Percentiles rank a stretch among this genome's conserved stretches.
Evolutionary conservation across 2,797 vertebrate genomes (phyloP).

Genomic region (Gymnothorax reevesii): DNA sequence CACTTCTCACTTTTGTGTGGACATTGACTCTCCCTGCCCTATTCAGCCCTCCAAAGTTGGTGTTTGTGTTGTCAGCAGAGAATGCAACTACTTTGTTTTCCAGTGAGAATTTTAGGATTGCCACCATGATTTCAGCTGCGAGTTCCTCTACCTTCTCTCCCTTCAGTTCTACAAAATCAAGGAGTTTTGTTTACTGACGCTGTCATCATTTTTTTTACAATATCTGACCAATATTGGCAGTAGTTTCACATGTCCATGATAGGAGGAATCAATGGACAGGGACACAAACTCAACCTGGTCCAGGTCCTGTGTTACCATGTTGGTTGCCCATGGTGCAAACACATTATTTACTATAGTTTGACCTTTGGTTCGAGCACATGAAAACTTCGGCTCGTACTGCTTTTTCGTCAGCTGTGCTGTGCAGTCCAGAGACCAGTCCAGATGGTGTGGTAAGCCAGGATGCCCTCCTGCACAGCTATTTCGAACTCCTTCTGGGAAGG

Average conservation of each 20-base stretch:
- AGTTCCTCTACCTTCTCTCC: too few species aligned
- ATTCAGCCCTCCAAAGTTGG: too few species aligned
- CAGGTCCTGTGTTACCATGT: neutral
- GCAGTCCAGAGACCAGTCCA: conserved; percentile 21
- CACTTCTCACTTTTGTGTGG: too few species aligned
- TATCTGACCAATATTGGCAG: neutral
- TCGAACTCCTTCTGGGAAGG: neutral
- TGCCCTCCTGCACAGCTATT: neutral
- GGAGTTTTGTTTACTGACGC: too few species aligned
- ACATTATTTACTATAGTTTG: conserved; percentile 19
- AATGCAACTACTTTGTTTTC: too few species aligned
- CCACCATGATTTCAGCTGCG: too few species aligned
- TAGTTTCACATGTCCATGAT: neutral
- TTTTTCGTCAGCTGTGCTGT: conserved; percentile 19
- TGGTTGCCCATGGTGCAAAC: neutral
- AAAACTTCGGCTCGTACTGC: neutral
- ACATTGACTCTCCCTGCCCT: too few species aligned
- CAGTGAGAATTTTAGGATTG: too few species aligned
- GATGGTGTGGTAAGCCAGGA: neutral
- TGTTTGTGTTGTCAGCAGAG: too few species aligned
- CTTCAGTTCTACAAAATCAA: too few species aligned
- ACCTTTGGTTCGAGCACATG: conserved; percentile 13
- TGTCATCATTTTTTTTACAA: neutral
- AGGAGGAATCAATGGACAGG: neutral
- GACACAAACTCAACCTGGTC: conserved; percentile 8